phyloP scores from a whole-genome alignment of 1,140 invertebrate species.

The Anoplolepis gracilipes region DNA sequence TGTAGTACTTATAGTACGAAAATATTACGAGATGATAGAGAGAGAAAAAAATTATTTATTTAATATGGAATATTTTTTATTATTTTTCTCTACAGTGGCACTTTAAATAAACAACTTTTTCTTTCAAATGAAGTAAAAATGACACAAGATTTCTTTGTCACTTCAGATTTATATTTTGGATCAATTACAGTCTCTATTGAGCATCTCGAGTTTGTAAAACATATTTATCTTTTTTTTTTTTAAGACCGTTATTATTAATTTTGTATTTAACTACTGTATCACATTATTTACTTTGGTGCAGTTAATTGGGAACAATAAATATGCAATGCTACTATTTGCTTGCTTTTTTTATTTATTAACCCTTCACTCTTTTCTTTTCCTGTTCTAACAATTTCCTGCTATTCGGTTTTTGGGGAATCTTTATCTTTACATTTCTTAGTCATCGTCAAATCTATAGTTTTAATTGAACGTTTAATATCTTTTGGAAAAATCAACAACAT shows the following conservation, averaged over 20 bases:
- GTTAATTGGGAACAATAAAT: slow-evolving; percentile 79
- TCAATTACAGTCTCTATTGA: slow-evolving; percentile 45
- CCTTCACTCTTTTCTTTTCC: slow-evolving; percentile 75
- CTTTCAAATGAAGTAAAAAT: slow-evolving; percentile 13
- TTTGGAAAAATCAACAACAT: neutral
- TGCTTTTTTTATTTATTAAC: slow-evolving; percentile 84
- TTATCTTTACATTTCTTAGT: slow-evolving; percentile 51
- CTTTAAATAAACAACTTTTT: neutral
- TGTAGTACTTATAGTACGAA: too few relatives aligned
- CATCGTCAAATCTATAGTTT: slow-evolving; percentile 2
- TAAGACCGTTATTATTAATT: slow-evolving; percentile 64
- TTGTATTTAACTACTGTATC: slow-evolving; percentile 74
- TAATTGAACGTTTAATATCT: neutral
- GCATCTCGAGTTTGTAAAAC: slow-evolving; percentile 64
- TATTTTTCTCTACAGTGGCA: neutral
- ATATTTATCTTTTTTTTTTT: slow-evolving; percentile 68
- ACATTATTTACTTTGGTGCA: slow-evolving; percentile 71
- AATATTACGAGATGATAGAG: neutral
- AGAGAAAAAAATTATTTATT: slow-evolving; percentile 27
- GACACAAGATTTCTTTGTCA: slow-evolving; percentile 44
- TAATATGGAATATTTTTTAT: neutral
- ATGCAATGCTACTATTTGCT: slow-evolving; percentile 79
- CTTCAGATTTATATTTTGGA: slow-evolving; percentile 67
- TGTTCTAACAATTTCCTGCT: slow-evolving; percentile 74
- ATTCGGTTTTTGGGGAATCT: slow-evolving; percentile 55